Percentiles rank a stretch among this genome's conserved stretches.
Evolutionary conservation across 2,888 invertebrate genomes (phyloP).

Genomic region (Erebia palarica): DNA sequence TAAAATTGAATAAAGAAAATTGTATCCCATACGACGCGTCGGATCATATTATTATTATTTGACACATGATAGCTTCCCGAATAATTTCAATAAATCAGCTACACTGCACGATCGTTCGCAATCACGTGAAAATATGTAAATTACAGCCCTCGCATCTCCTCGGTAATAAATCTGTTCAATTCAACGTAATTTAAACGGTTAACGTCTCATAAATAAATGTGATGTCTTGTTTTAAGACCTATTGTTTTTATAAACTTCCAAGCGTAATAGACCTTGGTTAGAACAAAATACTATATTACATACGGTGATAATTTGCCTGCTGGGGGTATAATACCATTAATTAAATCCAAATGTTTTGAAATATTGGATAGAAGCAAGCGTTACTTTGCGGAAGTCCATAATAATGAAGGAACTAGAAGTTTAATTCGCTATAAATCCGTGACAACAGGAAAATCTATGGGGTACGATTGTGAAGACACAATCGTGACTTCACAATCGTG

Average conservation of each 20-base stretch:
- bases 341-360: too few relatives aligned
- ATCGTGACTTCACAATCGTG: too few relatives aligned
- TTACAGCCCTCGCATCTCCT: conserved; percentile 12
- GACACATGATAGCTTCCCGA: conserved; percentile 10
- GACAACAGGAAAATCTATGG: too few relatives aligned
- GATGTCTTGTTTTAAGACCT: not conserved
- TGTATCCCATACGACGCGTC: not conserved
- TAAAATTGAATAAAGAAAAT: conserved; percentile 6
- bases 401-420: too few relatives aligned
- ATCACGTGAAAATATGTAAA: conserved; percentile 23
- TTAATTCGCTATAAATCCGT: too few relatives aligned
- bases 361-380: too few relatives aligned
- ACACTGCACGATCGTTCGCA: conserved; percentile 10
- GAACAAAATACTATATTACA: too few relatives aligned
- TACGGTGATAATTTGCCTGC: too few relatives aligned
- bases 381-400: too few relatives aligned
- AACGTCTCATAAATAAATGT: conserved; percentile 8
- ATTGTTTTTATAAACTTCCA: not conserved
- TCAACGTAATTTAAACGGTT: conserved; percentile 17
- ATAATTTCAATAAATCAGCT: conserved; percentile 17
- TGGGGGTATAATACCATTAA: too few relatives aligned
- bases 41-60: conserved; percentile 12
- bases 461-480: too few relatives aligned
- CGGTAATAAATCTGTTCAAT: conserved; percentile 20
- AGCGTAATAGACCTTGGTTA: too few relatives aligned